A percentile compares a stretch with the other conserved stretches of the same genome.
Evolutionary conservation across 2,113 vertebrate genomes (phyloP).

Genomic region (Bos taurus): ARS-UCD2.0 NC_037336.1:13130001-13130500

Average conservation of each 20-base stretch:
- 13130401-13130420: background rate
- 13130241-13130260: background rate
- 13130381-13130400: background rate
- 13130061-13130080: background rate
- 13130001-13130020: background rate
- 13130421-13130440: background rate
- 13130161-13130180: background rate
- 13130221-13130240: background rate
- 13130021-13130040: background rate
- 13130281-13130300: background rate
- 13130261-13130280: background rate
- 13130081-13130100: background rate
- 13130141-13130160: background rate
- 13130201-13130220: background rate
- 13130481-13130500: background rate
- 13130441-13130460: background rate
- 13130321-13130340: background rate
- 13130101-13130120: background rate
- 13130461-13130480: background rate
- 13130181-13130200: background rate
- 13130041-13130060: background rate
- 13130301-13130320: background rate
- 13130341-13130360: background rate
- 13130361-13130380: background rate
- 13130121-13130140: background rate